Percentiles rank a stretch among this genome's conserved stretches.
These are phyloP conservation scores for Catharus ustulatus DNA, from an alignment of 2,797 vertebrate species.

Conservation along the genomic window DNA sequence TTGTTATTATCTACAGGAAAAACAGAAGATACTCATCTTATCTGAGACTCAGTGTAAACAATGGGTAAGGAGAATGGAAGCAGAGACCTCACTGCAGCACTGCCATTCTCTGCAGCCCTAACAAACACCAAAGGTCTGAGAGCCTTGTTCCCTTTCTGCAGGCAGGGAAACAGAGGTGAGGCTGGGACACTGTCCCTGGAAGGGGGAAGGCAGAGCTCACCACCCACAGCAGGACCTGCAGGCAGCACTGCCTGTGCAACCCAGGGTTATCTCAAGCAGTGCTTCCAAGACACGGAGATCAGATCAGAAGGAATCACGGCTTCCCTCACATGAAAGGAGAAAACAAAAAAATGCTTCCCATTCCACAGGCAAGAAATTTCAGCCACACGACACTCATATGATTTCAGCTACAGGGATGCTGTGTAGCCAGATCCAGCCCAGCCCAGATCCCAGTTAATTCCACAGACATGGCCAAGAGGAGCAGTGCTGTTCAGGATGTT, in stretches of 20 bases:
- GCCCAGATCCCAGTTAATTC: not conserved
- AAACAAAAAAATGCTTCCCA: not conserved
- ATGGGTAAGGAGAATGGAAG: constrained; percentile 13
- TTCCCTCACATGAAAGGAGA: not conserved
- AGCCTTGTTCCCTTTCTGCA: not conserved
- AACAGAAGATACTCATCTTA: constrained; percentile 49
- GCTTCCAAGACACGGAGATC: fast-evolving
- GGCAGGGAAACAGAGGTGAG: not conserved
- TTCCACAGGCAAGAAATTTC: not conserved
- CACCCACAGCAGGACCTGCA: fast-evolving
- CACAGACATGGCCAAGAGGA: not conserved
- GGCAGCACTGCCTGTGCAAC: not conserved
- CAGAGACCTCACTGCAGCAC: fast-evolving
- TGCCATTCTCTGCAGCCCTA: not conserved
- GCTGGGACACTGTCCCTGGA: not conserved
- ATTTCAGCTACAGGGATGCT: not conserved
- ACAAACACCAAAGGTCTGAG: not conserved
- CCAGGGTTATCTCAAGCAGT: not conserved
- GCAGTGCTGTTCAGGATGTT: not conserved
- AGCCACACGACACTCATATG: not conserved
- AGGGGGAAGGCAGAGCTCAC: not conserved
- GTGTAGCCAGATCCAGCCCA: not conserved
- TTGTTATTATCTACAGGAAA: constrained; percentile 55
- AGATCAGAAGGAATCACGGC: not conserved
- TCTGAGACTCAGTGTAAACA: not conserved